A percentile compares a stretch with the other conserved stretches of the same genome.
These are phyloP conservation scores for Aphelenchoides fujianensis DNA, from an alignment of 1,140 invertebrate genomes.

Conservation along the genomic window DNA sequence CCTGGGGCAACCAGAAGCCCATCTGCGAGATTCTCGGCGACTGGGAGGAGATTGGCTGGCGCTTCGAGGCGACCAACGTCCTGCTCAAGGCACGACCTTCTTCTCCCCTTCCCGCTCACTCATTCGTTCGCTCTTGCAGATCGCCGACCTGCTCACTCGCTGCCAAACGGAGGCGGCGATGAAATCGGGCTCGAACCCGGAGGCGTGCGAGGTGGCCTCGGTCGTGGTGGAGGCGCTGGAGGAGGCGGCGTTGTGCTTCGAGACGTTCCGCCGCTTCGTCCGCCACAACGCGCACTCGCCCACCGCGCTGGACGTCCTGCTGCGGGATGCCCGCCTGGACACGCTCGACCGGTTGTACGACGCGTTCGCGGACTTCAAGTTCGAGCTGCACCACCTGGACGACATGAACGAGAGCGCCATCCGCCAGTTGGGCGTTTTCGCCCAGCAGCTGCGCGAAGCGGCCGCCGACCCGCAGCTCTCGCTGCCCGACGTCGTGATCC, in stretches of 20 bases:
- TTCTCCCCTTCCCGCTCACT: background rate
- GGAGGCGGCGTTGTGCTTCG: constrained; percentile 29
- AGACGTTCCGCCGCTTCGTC: constrained; percentile 3
- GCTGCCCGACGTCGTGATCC: constrained; percentile 46
- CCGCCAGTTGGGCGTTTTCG: constrained; percentile 12
- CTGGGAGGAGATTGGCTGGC: constrained; percentile 41
- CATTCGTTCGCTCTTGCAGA: constrained; percentile 18
- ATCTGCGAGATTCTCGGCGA: constrained; percentile 42
- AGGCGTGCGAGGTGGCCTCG: constrained; percentile 32
- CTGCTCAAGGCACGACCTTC: constrained; percentile 29
- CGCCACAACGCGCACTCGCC: constrained; percentile 13
- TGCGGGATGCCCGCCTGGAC: constrained; percentile 36
- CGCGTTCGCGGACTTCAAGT: constrained; percentile 33
- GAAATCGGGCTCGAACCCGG: constrained; percentile 15
- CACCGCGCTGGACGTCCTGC: constrained; percentile 29
- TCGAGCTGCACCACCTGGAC: background rate
- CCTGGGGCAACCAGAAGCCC: constrained; percentile 58
- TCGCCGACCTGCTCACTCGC: constrained; percentile 26
- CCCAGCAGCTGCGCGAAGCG: constrained; percentile 18
- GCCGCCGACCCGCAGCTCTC: constrained; percentile 34
- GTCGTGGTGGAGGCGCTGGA: constrained; percentile 32
- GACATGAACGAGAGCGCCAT: constrained; percentile 28
- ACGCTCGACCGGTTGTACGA: constrained; percentile 18
- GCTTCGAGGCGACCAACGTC: constrained; percentile 45
- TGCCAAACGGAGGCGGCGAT: constrained; percentile 27